Percentiles rank a stretch among this genome's conserved stretches.
Evolutionary conservation across 2,888 invertebrate species (phyloP).

Genomic region (Spodoptera picta): DNA sequence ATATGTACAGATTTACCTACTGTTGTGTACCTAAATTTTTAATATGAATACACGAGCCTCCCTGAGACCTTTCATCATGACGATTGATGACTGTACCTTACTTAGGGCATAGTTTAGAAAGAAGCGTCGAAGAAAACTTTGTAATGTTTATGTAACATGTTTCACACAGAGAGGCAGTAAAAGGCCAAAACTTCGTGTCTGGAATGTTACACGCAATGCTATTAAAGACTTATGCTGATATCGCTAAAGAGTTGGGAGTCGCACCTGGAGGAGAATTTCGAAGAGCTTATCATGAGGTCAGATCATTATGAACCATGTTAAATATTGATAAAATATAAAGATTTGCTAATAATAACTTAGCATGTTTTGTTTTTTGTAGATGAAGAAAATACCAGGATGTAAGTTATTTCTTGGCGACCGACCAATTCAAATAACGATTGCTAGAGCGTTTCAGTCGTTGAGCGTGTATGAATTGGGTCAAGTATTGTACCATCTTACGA

Average conservation of each 20-base stretch:
- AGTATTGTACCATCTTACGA: constrained; percentile 81
- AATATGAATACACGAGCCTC: no score
- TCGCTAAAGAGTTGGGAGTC: constrained; percentile 83
- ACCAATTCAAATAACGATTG: constrained; percentile 84
- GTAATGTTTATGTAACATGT: not conserved
- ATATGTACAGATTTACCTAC: no score
- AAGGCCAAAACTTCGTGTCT: constrained; percentile 81
- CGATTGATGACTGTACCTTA: no score
- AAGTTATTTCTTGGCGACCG: constrained; percentile 84
- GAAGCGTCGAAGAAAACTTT: no score
- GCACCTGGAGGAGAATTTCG: constrained; percentile 86
- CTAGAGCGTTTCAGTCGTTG: constrained; percentile 82
- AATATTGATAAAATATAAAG: no score
- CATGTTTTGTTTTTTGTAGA: constrained; percentile 68
- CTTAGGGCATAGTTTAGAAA: no score
- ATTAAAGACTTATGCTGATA: constrained; percentile 84
- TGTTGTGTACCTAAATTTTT: no score
- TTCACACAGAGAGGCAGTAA: constrained; percentile 74
- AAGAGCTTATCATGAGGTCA: constrained; percentile 84
- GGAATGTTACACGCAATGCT: constrained; percentile 85
- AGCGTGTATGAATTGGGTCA: constrained; percentile 82
- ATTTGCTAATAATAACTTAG: no score
- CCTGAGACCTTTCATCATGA: no score
- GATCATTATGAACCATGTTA: constrained; percentile 6
- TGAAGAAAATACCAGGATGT: constrained; percentile 85